Evolutionary conservation across 2,888 invertebrate species (phyloP).

Genomic region (Synanthedon tipuliformis): DNA sequence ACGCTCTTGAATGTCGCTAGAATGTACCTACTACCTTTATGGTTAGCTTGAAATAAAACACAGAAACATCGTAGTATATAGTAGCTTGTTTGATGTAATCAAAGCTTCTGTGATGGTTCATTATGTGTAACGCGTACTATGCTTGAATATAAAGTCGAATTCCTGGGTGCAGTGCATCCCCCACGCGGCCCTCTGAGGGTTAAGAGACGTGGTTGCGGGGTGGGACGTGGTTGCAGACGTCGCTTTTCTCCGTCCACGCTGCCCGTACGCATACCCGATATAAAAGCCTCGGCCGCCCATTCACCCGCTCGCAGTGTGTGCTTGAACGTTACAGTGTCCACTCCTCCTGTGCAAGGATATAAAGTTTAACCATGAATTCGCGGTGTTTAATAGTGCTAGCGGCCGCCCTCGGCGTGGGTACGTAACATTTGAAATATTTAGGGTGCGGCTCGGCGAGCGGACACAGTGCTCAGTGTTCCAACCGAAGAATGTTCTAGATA

Average conservation of each 20-base stretch:
- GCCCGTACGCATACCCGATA: slow-evolving; percentile 57
- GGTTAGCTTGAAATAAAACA: no score
- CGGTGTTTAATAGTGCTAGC: slow-evolving; percentile 72
- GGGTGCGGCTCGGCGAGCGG: slow-evolving; percentile 30
- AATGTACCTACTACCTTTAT: no score
- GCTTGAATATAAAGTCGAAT: no score
- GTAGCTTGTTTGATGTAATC: no score
- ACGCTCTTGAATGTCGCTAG: no score
- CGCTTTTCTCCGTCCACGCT: slow-evolving; percentile 55
- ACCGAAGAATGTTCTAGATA: slow-evolving; percentile 5
- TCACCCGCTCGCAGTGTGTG: slow-evolving; percentile 70
- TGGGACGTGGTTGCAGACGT: slow-evolving; percentile 25
- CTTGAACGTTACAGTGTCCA: slow-evolving; percentile 65
- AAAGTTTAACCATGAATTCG: slow-evolving; percentile 64
- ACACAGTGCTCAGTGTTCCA: slow-evolving; percentile 22
- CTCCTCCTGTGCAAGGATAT: slow-evolving; percentile 62
- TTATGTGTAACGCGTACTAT: background rate
- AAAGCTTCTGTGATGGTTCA: background rate
- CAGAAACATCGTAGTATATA: no score
- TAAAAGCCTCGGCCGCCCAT: slow-evolving; percentile 65
- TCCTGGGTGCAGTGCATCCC: slow-evolving; percentile 1
- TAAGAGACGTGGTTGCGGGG: slow-evolving; percentile 13
- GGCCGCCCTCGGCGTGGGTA: slow-evolving; percentile 78
- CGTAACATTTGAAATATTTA: slow-evolving; percentile 67
- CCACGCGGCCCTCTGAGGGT: background rate